A percentile compares a stretch with the other conserved stretches of the same genome.
Evolutionary conservation across 1,140 invertebrate species (phyloP).

Genomic region (Zaprionus davidi): DNA sequence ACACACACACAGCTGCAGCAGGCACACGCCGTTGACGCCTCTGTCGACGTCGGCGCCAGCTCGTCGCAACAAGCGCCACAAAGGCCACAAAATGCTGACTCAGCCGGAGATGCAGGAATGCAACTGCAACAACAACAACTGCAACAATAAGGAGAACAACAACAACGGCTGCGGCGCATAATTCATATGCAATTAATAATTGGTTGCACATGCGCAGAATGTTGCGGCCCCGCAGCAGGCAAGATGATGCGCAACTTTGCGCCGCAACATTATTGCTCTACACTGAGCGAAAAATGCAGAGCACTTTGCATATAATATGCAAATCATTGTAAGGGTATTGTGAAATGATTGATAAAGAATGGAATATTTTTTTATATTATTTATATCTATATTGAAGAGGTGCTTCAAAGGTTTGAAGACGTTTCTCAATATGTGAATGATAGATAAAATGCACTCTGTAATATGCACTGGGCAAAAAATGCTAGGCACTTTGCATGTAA

Average conservation of each 20-base stretch:
- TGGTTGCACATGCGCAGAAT: slow-evolving; percentile 78
- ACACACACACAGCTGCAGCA: slow-evolving; percentile 23
- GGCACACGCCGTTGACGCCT: slow-evolving; percentile 79
- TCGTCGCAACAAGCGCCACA: slow-evolving; percentile 37
- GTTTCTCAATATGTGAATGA: too few relatives aligned
- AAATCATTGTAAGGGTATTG: background rate
- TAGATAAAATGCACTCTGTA: too few relatives aligned
- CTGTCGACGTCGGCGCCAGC: slow-evolving; percentile 71
- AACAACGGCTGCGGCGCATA: slow-evolving; percentile 45
- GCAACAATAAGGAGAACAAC: slow-evolving; percentile 20
- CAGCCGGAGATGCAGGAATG: slow-evolving; percentile 59
- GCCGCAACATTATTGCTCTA: slow-evolving; percentile 21
- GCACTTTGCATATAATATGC: background rate
- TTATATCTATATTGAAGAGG: background rate
- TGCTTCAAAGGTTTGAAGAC: background rate
- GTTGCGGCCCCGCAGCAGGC: slow-evolving; percentile 64
- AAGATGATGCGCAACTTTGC: slow-evolving; percentile 59
- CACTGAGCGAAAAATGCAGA: slow-evolving; percentile 28
- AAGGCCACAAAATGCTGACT: slow-evolving; percentile 68
- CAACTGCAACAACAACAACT: slow-evolving; percentile 28
- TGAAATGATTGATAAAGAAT: background rate
- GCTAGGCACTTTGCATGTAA: too few relatives aligned
- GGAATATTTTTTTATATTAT: background rate
- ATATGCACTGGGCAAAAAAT: too few relatives aligned
- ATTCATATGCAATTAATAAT: slow-evolving; percentile 84